Evolutionary conservation across 2,113 vertebrate species (phyloP).

Genomic region (Thunnus maccoyii): DNA sequence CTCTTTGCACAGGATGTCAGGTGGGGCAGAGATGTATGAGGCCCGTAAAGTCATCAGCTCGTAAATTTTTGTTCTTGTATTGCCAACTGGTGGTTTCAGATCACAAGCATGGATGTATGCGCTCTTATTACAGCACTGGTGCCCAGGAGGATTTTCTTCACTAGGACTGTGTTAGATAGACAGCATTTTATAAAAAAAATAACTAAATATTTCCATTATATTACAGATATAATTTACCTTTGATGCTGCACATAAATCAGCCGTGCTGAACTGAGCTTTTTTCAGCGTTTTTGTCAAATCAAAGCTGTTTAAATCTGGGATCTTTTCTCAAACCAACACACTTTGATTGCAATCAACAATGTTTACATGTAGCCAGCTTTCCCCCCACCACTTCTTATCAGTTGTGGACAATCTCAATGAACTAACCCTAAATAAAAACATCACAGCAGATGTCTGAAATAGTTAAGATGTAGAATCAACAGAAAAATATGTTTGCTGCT

Average conservation of each 20-base stretch:
- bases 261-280: too few species aligned
- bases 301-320: neutral
- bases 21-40: conserved; percentile 29
- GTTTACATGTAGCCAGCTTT: neutral
- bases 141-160: neutral
- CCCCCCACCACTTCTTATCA: too few species aligned
- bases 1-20: conserved; percentile 25
- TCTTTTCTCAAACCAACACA: too few species aligned
- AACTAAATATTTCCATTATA: conserved; percentile 5
- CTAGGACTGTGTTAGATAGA: neutral
- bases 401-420: neutral
- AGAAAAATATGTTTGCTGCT: neutral
- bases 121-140: neutral
- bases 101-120: conserved; percentile 1
- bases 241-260: neutral
- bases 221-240: neutral
- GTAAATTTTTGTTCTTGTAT: conserved; percentile 38
- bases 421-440: neutral
- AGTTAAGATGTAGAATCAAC: neutral
- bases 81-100: conserved; percentile 31
- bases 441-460: neutral
- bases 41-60: conserved; percentile 56
- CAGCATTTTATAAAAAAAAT: neutral
- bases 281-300: neutral
- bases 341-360: neutral